Evolutionary conservation across 2,113 vertebrate genomes (phyloP).

Genomic region (Struthio camelus): DNA sequence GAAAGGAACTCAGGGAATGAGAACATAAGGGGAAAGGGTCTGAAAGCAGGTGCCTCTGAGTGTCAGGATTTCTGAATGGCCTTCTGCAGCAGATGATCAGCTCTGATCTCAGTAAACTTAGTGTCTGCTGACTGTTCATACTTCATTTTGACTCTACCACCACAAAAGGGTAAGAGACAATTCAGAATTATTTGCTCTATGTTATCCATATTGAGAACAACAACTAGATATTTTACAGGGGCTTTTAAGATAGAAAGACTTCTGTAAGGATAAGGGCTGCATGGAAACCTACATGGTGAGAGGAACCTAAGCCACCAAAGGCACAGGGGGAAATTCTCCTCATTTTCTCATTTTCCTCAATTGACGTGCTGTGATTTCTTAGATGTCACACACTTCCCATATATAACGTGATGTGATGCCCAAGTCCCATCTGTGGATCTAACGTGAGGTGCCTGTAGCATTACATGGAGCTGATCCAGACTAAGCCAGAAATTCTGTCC

Average conservation of each 20-base stretch:
- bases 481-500: neutral
- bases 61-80: neutral
- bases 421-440: neutral
- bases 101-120: neutral
- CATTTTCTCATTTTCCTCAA: neutral
- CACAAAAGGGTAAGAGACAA: neutral
- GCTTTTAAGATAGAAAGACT: neutral
- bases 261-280: neutral
- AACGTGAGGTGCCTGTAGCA: fast-evolving
- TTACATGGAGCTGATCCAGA: neutral
- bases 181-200: fast-evolving
- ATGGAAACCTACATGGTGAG: fast-evolving
- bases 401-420: fast-evolving
- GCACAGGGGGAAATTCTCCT: fast-evolving
- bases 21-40: neutral
- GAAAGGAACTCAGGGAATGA: neutral
- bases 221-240: neutral
- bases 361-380: fast-evolving
- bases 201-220: neutral
- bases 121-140: neutral
- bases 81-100: neutral
- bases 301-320: neutral
- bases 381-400: neutral
- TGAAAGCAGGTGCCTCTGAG: neutral
- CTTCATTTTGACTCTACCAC: neutral